Base-by-base conservation (phyloP, 2,888 invertebrate genomes). In the Leptinotarsa rubiginosa region DNA sequence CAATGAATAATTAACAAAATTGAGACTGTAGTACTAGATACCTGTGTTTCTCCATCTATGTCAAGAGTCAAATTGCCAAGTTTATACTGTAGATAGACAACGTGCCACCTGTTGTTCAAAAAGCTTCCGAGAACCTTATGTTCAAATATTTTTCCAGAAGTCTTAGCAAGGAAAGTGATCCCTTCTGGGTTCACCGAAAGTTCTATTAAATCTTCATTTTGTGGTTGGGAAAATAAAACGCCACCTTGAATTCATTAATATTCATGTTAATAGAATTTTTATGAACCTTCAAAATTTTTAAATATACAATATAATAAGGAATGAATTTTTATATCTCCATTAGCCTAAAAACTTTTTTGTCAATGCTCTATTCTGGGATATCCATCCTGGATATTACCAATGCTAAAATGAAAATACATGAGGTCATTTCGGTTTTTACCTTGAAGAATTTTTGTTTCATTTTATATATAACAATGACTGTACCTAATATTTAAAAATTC, bases 91-190 rank as follows among this genome's bases (percentile, higher is more conserved):
- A 94, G 87, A 84, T 92, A 92, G 70, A 94, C 92, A 84, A 91
- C 92, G 88, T 96, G 95, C 96, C 96, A 96, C 83, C 89, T 91
- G 88, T 96, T 96, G 89, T 96, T 93, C 74, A 95, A 89, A 79
- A 94, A 91, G 84, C 92, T 91, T 75, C 92, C 92, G 70, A 89
- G 89, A 74, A 95, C 89, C 75, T 90, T 91, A 65, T 92, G 92
- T 85, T 93, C 93, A 81, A 88, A 89, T 47, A 84, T 83, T 74
- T 88, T 86, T 62, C 88, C 88, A 41, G 87, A 85, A 10, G 89
- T 86, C 76, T 87, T 87, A 0, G 89, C 90, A 41, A 85, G 84
- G 81, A 91, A 90, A 69, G 88, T 81, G 20, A 92, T 85, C 13
- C 90, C 90, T 64, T 90, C 90, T 16, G 82, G 72, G 71, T 84